phyloP scores from a whole-genome alignment of 2,113 vertebrate genomes.

The Sus scrofa region DNA sequence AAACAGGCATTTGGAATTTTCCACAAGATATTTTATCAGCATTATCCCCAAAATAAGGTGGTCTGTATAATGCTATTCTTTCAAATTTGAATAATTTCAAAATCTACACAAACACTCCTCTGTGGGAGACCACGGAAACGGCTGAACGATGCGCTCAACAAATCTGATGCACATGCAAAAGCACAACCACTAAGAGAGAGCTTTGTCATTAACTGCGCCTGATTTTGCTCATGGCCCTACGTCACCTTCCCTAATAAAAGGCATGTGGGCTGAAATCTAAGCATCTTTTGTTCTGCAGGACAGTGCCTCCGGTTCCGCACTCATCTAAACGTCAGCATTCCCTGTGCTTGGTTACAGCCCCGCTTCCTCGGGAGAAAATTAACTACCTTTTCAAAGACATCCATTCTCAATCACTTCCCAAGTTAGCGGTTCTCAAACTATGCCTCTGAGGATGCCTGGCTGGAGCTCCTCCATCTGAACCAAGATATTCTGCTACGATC shows the following conservation, averaged over 20 bases:
- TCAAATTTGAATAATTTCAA: neutral
- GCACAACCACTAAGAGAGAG: too few species aligned
- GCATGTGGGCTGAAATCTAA: too few species aligned
- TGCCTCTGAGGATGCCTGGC: neutral
- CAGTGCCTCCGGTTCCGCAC: too few species aligned
- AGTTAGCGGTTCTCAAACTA: neutral
- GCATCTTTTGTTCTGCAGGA: too few species aligned
- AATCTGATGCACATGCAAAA: too few species aligned
- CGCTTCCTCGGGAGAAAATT: neutral
- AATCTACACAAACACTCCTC: neutral
- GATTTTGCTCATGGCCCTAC: too few species aligned
- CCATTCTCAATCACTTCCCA: slow-evolving; percentile 15
- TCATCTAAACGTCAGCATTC: too few species aligned
- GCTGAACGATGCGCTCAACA: too few species aligned
- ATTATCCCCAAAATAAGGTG: neutral
- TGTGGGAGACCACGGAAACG: too few species aligned
- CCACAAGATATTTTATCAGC: neutral
- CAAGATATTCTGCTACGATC: neutral
- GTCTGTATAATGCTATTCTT: neutral
- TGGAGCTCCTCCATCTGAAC: neutral
- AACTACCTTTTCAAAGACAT: neutral
- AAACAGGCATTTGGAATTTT: neutral
- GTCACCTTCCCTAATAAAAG: too few species aligned
- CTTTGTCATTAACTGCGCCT: too few species aligned
- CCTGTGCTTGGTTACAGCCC: too few species aligned